Evolutionary conservation across 2,113 vertebrate genomes (phyloP), one percentile per base, ranked within the genome.

Genomic region (Tricholaema leucomelas): DNA sequence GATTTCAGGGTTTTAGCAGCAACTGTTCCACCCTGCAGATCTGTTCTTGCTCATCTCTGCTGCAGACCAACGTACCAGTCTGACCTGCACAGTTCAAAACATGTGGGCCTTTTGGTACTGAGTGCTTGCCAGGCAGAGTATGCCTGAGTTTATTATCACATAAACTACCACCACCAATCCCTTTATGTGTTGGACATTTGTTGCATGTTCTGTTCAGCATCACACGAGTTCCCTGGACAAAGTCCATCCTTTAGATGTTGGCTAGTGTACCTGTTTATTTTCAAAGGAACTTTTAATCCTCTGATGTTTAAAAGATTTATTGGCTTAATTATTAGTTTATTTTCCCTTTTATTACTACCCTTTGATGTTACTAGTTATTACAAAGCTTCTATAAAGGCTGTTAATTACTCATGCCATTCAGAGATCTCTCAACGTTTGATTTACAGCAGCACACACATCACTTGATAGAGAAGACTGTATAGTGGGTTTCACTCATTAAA

Each of bases 261-360:
- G 64, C 69, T 91, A 65, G 52, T 16, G 24, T 54, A 89, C 64
- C 70, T 48, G 78, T 52, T 95, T 95, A 89, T 92, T 96, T 95
- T 90, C 90, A 93, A 93, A 95, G 74, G 48, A 90, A 59, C 21
- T 91, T 85, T 81, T 89, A 92, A 92, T 85, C 64, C 64, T 85
- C 65, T 91, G 88, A 91, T 64, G 75, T 64, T 93, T 80, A 87
- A 89, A 93, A 87, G 94, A 93, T 85, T 89, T 95, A 93, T 91
- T 94, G 38, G 71, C 87, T 95, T 94, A 95, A 95, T 96, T 95
- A 95, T 85, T 96, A 73, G 35, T 92, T 93, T 95, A 73, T 94
- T 93, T 95, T 91, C 92, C 87, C 50, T 24, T 85, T 91, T 93
- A 92, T 94, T 90, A 46, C 59, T 82, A 77, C 19, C 21, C 88